A percentile compares a stretch with the other conserved stretches of the same genome.
Conservation (phyloP, 1,140 invertebrate species). For the Sitobion miscanthi region DNA sequence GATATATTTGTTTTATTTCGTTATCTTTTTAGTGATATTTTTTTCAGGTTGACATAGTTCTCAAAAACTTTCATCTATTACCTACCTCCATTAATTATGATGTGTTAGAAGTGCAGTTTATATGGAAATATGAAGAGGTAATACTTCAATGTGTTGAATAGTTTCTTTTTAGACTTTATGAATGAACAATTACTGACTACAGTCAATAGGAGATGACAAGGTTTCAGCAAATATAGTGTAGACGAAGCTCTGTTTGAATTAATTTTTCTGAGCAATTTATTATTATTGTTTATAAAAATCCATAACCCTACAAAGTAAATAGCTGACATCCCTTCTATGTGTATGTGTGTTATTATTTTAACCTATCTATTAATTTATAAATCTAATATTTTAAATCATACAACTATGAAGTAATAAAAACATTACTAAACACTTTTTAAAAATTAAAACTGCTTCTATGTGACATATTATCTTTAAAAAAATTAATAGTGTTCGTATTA, state of each 20-base stretch:
- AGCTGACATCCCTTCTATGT: too few relatives aligned
- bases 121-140: not conserved
- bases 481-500: not conserved
- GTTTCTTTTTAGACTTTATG: not conserved
- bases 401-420: not conserved
- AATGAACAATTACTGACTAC: not conserved
- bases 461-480: too few relatives aligned
- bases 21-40: not conserved
- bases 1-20: not conserved
- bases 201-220: not conserved
- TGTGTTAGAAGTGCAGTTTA: not conserved
- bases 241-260: not conserved
- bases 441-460: not conserved
- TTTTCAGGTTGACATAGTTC: not conserved
- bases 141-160: not conserved
- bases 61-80: not conserved
- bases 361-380: too few relatives aligned
- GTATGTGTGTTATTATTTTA: too few relatives aligned
- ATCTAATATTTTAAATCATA: not conserved
- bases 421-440: not conserved
- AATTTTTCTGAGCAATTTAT: not conserved
- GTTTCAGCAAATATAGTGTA: not conserved
- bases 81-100: not conserved
- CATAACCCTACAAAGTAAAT: not conserved
- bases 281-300: not conserved